Evolutionary conservation across 1,140 invertebrate genomes (phyloP), one percentile per base, ranked within the genome.

Genomic region (Drosophila sucinea): DNA sequence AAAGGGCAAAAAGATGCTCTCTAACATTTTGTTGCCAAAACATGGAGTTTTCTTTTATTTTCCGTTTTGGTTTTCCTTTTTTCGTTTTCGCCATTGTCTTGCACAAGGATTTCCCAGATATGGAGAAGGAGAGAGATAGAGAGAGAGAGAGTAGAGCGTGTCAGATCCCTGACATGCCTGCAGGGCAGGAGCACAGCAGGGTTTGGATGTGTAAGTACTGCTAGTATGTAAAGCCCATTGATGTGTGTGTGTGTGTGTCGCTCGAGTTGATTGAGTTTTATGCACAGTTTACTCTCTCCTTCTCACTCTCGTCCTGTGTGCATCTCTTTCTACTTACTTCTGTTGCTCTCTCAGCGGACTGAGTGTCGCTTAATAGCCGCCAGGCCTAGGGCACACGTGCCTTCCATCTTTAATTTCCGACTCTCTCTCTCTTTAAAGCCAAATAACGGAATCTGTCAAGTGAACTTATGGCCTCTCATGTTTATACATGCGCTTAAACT

Each of bases 251-350:
- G 57, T 78, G 11, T 23, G 41, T 17, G 44, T 79, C 79, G 89
- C 83, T 89, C 80, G 69, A 71, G 70, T 89, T 87, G 83, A 87
- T 87, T 89, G 84, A 89, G 83, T 87, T 89, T 89, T 89, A 87
- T 87, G 83, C 83, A 87, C 84, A 87, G 83, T 89, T 86, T 80
- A 62, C 76, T 80, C 67, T 72, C 35, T 10, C 35, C 11, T 23
- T 66, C 40, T 47, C 23, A 35, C 38, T 38, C 60, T 32, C 40
- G 29, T 38, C 35, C 35, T 11, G 8, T 38, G 35, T 29, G 17
- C 17, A 32, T 67, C 44, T 38, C 33, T 8, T 4, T 25, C 35
- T 11, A 38, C 10, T 10, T 10, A 10, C 35, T 38, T 38, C 35
- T 38, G 35, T 10, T 4, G 10, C 11, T 38, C 32, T 38, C 54